Conservation (phyloP, 2,113 vertebrate genomes). For the Prunella himalayana region DNA sequence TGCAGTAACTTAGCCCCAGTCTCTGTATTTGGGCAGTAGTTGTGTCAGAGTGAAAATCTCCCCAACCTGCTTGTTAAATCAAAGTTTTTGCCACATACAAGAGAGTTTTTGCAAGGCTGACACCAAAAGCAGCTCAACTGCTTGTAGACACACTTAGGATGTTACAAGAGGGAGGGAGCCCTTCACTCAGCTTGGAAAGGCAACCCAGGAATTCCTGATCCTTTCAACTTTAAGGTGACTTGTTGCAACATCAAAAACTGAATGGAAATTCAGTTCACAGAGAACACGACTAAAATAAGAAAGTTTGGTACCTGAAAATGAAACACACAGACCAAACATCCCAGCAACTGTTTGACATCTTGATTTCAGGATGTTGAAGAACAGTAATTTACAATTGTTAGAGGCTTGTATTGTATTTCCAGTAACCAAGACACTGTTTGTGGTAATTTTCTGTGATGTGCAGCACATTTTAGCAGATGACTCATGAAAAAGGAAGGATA, state of each 20-base stretch:
- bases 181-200: not conserved
- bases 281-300: not conserved
- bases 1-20: not conserved
- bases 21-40: not conserved
- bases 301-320: not conserved
- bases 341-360: not conserved
- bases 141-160: not conserved
- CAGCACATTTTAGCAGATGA: not conserved
- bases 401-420: slow-evolving; percentile 46
- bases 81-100: not conserved
- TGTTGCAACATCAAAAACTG: not conserved
- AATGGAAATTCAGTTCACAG: not conserved
- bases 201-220: not conserved
- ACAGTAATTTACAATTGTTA: not conserved
- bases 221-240: not conserved
- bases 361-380: not conserved
- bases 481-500: not conserved
- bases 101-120: not conserved
- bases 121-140: not conserved
- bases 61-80: not conserved
- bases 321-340: not conserved
- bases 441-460: not conserved
- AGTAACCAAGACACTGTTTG: not conserved
- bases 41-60: not conserved
- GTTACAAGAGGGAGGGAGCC: not conserved